Percentiles rank a stretch among this genome's conserved stretches.
phyloP scores from a whole-genome alignment of 1,140 invertebrate genomes.

The Brachionus rotundiformis region DNA sequence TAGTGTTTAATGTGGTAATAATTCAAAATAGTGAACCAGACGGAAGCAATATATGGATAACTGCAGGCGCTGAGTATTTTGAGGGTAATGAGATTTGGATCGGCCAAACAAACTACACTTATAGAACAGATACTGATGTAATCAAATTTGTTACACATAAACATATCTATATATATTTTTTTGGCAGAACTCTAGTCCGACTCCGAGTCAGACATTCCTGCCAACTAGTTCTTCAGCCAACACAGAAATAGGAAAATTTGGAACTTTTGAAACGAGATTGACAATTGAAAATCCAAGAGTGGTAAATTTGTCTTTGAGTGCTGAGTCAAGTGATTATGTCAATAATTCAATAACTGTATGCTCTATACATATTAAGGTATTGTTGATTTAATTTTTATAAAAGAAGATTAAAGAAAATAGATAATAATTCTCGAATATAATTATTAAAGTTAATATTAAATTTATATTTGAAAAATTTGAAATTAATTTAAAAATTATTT shows the following conservation, averaged over 20 bases:
- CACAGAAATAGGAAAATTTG: conserved; percentile 33
- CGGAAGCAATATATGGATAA: conserved; percentile 60
- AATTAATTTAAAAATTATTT: too few relatives aligned
- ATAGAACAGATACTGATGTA: neutral
- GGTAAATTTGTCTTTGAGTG: neutral
- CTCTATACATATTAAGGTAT: conserved; percentile 21
- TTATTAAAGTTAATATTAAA: too few relatives aligned
- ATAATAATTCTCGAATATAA: too few relatives aligned
- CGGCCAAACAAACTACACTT: conserved; percentile 59
- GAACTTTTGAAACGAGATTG: neutral
- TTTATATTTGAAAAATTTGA: too few relatives aligned
- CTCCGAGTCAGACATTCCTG: neutral
- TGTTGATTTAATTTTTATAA: too few relatives aligned
- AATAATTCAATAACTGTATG: conserved; percentile 8
- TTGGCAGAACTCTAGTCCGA: neutral
- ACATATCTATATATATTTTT: neutral
- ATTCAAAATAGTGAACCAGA: conserved; percentile 58
- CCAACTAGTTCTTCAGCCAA: neutral
- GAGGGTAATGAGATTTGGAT: conserved; percentile 64
- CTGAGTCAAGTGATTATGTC: neutral
- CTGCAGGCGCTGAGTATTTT: conserved; percentile 65
- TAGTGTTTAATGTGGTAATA: conserved; percentile 62
- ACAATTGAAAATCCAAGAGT: neutral
- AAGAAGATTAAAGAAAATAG: too few relatives aligned
- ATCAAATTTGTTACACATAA: neutral